phyloP scores from a whole-genome alignment of 2,888 invertebrate genomes.

The Chirona hameri region DNA sequence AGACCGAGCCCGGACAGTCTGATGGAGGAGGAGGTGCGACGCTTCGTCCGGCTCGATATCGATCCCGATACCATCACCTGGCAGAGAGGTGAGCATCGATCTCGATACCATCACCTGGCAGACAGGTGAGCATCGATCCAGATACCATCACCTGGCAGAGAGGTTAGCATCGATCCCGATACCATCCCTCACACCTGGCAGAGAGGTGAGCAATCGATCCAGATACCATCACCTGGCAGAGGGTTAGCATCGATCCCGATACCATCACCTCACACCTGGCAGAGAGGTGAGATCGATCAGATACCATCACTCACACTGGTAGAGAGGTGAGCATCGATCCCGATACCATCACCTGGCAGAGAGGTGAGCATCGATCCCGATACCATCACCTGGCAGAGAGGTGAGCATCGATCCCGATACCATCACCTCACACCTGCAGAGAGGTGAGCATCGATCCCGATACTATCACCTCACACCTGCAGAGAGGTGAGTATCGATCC shows the following conservation, averaged over 20 bases:
- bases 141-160: too few relatives aligned
- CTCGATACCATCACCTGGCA: slow-evolving; percentile 86
- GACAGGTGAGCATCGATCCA: slow-evolving; percentile 80
- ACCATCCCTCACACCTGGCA: slow-evolving; percentile 47
- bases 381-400: slow-evolving; percentile 91
- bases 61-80: slow-evolving; percentile 86
- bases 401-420: slow-evolving; percentile 75
- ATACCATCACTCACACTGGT: too few relatives aligned
- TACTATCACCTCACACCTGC: slow-evolving; percentile 28
- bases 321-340: too few relatives aligned
- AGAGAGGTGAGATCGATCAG: slow-evolving; percentile 4
- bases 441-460: too few relatives aligned
- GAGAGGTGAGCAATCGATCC: slow-evolving; percentile 46
- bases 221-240: too few relatives aligned
- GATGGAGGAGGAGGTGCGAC: slow-evolving; percentile 69
- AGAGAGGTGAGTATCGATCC: neutral
- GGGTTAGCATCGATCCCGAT: too few relatives aligned
- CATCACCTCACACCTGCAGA: too few relatives aligned
- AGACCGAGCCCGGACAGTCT: slow-evolving; percentile 78
- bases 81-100: slow-evolving; percentile 87
- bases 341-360: slow-evolving; percentile 84
- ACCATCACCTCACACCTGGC: slow-evolving; percentile 28
- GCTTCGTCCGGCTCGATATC: slow-evolving; percentile 83
- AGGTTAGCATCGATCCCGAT: too few relatives aligned
- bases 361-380: slow-evolving; percentile 80